Evolutionary conservation across 1,140 invertebrate species (phyloP), one percentile per base, ranked within the genome.

Genomic region (Octopus sinensis): DNA sequence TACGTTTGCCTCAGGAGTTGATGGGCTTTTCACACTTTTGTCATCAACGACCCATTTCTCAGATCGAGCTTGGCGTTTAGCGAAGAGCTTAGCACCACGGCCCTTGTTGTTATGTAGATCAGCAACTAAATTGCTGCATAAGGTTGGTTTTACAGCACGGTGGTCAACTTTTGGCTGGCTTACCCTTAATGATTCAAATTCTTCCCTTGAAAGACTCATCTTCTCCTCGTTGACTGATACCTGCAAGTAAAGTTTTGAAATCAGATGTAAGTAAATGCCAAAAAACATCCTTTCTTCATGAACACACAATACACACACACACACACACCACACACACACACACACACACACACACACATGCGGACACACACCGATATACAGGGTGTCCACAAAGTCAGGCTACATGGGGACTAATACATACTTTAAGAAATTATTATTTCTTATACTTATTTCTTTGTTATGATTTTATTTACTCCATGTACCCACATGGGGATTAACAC

Each of bases 41-140:
- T 95, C 95, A 85, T 96, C 95, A 23, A 96, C 94, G 23, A 96
- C 93, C 94, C 95, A 97, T 90, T 96, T 95, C 87, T 96, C 95
- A 6, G 95, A 95, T 85, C 94, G 93, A 92, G 95, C 95, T 88
- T 95, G 94, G 76, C 96, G 93, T 88, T 96, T 96, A 30, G 95
- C 95, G 91, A 96, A 96, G 86, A 96, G 92, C 91, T 95, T 94
- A 17, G 95, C 95, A 81, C 95, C 95, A 53, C 84, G 84, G 6
- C 88, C 88, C 80, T 87, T 88, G 62, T 82, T 81, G 23, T 82
- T 82, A 79, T 88, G 86, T 53, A 89, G 82, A 82, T 86, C 86
- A 3, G 84, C 85, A 10, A 84, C 86, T 13, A 89, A 82, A 79
- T 84, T 85, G 76, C 86, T 86, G 80, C 86, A 88, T 10, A 83